Percentiles rank a stretch among this genome's conserved stretches.
Conservation (phyloP, 2,888 invertebrate genomes). For the Ochropleura leucogaster region DNA sequence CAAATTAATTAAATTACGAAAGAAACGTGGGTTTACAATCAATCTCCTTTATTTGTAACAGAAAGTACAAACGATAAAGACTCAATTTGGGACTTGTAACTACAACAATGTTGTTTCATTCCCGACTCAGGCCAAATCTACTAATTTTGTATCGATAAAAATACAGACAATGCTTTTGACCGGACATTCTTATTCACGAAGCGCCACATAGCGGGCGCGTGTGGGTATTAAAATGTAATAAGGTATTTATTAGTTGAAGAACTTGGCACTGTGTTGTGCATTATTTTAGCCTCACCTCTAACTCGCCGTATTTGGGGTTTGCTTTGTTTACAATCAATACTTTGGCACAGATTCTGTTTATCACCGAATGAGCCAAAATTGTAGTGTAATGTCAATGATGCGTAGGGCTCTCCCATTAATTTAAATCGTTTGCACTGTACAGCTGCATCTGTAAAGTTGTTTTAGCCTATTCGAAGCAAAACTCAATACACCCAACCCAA, state of each 20-base stretch:
- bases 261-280: constrained; percentile 32
- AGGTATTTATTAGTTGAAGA: constrained; percentile 4
- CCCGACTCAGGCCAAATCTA: not conserved
- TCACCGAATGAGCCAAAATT: constrained; percentile 19
- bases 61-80: not conserved
- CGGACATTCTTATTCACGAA: not conserved
- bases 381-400: not conserved
- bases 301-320: constrained; percentile 16
- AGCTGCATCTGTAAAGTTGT: no score
- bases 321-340: constrained; percentile 34
- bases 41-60: not conserved
- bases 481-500: no score
- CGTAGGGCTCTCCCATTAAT: constrained; percentile 1
- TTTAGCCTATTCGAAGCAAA: no score
- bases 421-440: not conserved
- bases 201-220: not conserved
- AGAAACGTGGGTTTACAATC: not conserved
- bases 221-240: constrained; percentile 12
- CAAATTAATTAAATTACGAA: not conserved
- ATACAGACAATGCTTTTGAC: not conserved
- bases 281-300: constrained; percentile 18
- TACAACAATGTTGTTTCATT: not conserved
- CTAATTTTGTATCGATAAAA: constrained; percentile 2
- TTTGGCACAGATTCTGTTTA: constrained; percentile 37
- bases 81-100: not conserved